Percentiles rank a stretch among this genome's conserved stretches.
These are phyloP conservation scores for Aeoliscus strigatus DNA, from an alignment of 2,797 vertebrate species.

Conservation along the genomic window DNA sequence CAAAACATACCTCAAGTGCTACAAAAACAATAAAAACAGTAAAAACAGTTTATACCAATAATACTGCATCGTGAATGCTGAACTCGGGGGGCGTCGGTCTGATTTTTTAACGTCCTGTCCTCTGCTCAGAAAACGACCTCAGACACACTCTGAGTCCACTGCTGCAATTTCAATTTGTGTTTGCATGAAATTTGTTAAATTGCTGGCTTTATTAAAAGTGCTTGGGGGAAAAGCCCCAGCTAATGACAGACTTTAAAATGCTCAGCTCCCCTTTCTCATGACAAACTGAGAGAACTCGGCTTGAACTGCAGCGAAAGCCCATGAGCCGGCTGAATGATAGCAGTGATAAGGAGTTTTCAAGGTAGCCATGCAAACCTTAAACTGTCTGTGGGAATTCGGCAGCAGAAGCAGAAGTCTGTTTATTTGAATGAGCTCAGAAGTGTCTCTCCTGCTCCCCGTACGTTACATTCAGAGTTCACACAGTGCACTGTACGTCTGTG, in stretches of 20 bases:
- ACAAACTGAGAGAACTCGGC: constrained; percentile 62
- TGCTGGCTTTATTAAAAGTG: constrained; percentile 32
- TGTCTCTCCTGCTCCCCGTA: constrained; percentile 67
- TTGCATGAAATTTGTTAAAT: constrained; percentile 24
- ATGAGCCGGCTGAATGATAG: constrained; percentile 65
- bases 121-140: too few species aligned
- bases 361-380: constrained; percentile 56
- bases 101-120: too few species aligned
- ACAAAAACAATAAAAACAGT: too few species aligned
- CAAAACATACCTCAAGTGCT: too few species aligned
- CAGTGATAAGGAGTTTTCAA: constrained; percentile 66
- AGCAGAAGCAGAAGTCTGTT: constrained; percentile 72
- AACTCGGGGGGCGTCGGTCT: too few species aligned
- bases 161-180: too few species aligned
- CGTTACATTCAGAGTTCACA: constrained; percentile 66
- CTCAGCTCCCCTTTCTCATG: constrained; percentile 35
- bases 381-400: constrained; percentile 68
- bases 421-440: constrained; percentile 74
- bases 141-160: too few species aligned
- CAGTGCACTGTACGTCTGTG: constrained; percentile 57
- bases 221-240: constrained; percentile 36
- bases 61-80: too few species aligned
- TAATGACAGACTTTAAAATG: constrained; percentile 46
- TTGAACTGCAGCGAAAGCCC: constrained; percentile 65
- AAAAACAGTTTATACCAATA: too few species aligned